These are phyloP conservation scores for Crypturellus undulatus DNA, from an alignment of 2,113 vertebrate species.

Conservation along the genomic window DNA sequence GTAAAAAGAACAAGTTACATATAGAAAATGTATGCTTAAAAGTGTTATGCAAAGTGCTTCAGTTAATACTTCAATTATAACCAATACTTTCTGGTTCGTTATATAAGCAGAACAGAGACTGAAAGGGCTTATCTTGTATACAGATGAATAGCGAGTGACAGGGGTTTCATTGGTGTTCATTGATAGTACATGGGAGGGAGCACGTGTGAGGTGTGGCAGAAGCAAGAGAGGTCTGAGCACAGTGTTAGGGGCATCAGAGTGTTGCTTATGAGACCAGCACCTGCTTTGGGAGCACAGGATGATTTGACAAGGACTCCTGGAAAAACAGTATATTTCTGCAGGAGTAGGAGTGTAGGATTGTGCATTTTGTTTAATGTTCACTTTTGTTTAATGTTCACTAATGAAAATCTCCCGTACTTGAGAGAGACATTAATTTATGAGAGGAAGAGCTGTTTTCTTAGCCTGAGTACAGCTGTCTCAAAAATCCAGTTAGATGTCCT, in stretches of 20 bases:
- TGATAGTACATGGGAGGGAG: not conserved
- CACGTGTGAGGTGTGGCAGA: too few species aligned
- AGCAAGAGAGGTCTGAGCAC: not conserved
- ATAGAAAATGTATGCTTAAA: not conserved
- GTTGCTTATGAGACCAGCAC: not conserved
- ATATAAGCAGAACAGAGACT: not conserved
- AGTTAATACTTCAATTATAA: not conserved
- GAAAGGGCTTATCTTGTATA: rapidly evolving
- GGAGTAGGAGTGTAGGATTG: not conserved
- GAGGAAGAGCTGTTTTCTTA: not conserved
- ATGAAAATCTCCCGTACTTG: not conserved
- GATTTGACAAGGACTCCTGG: not conserved
- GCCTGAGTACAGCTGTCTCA: not conserved
- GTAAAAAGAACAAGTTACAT: not conserved
- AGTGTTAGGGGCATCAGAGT: not conserved
- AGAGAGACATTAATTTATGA: not conserved
- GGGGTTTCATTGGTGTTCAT: not conserved
- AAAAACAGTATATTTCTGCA: not conserved
- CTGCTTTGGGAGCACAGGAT: not conserved
- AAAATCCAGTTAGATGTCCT: not conserved
- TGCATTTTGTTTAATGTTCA: not conserved
- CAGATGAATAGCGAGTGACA: not conserved
- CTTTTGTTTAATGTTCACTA: not conserved
- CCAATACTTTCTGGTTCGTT: not conserved
- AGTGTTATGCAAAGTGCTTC: not conserved